phyloP scores from a whole-genome alignment of 2,113 vertebrate genomes.

The Apteryx mantelli region DNA sequence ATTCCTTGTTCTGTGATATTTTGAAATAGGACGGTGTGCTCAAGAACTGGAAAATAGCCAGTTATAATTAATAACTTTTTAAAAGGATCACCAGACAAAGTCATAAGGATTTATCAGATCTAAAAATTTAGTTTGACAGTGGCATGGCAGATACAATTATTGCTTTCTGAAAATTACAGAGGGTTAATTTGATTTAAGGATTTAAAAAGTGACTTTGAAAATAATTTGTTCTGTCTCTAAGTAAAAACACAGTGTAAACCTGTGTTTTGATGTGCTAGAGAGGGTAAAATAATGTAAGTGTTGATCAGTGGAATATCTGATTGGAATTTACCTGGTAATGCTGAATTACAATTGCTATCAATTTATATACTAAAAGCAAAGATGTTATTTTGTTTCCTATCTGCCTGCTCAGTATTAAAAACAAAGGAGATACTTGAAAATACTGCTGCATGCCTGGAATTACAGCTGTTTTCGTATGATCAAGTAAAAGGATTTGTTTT shows the following conservation, averaged over 20 bases:
- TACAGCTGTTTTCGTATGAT: neutral
- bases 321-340: neutral
- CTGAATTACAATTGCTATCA: neutral
- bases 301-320: neutral
- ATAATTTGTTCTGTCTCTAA: neutral
- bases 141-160: neutral
- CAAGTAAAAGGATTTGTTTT: neutral
- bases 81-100: neutral
- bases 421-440: neutral
- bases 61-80: neutral
- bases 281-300: neutral
- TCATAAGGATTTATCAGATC: neutral
- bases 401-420: neutral
- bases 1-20: neutral
- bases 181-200: neutral
- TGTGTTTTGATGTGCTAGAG: neutral
- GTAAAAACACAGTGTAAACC: neutral
- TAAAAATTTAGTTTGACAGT: neutral
- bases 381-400: neutral
- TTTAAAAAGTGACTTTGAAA: neutral
- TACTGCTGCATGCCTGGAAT: neutral
- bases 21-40: neutral
- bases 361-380: neutral
- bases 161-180: neutral
- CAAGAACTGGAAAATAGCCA: neutral